Percentiles rank a stretch among this genome's conserved stretches.
Evolutionary conservation across 2,888 invertebrate species (phyloP).

Genomic region (Cinara cedri): DNA sequence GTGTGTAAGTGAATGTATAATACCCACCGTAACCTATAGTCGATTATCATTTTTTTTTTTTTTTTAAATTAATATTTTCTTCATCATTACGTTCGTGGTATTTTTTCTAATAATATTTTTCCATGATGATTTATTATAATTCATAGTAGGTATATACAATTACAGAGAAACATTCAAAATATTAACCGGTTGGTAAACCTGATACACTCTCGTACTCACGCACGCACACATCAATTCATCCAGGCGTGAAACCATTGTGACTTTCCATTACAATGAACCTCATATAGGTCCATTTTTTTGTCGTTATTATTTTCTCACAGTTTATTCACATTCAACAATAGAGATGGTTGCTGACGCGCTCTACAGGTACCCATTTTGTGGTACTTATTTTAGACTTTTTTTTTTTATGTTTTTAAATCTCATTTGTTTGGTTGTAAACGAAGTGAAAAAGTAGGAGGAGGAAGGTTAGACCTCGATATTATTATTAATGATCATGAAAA

Average conservation of each 20-base stretch:
- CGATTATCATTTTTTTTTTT: not conserved
- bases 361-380: conserved; percentile 32
- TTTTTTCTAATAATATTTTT: no score
- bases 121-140: no score
- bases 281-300: conserved; percentile 19
- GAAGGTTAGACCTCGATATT: not conserved
- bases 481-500: conserved; percentile 3
- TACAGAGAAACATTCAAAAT: not conserved
- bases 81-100: no score
- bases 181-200: conserved; percentile 54
- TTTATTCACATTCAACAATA: conserved; percentile 51
- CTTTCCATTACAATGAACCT: conserved; percentile 55
- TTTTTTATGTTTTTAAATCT: not conserved
- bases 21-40: no score
- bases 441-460: not conserved
- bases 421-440: not conserved
- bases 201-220: conserved; percentile 17
- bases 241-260: conserved; percentile 56
- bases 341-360: conserved; percentile 16
- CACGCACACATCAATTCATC: conserved; percentile 28
- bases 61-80: not conserved
- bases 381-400: conserved; percentile 12
- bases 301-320: conserved; percentile 54
- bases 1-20: not conserved
- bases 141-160: not conserved